Evolutionary conservation across 2,888 invertebrate species (phyloP).

Genomic region (Pseudoips prasinana): DNA sequence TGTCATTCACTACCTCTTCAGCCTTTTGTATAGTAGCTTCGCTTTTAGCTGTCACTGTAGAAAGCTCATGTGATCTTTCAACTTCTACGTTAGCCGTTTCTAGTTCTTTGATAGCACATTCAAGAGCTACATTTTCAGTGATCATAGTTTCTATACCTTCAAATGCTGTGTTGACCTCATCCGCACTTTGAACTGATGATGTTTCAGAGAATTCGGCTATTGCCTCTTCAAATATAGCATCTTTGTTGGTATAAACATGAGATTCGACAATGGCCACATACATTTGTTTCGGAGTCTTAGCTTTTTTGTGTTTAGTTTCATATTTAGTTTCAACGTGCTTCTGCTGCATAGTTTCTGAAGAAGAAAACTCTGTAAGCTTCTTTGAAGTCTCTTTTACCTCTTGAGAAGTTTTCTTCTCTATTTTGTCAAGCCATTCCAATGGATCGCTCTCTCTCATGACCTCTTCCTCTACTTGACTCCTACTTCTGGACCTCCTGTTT

Average conservation of each 20-base stretch:
- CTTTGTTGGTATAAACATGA: constrained; percentile 68
- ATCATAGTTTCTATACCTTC: constrained; percentile 31
- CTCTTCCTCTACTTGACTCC: constrained; percentile 54
- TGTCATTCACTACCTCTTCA: constrained; percentile 22
- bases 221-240: constrained; percentile 58
- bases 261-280: constrained; percentile 71
- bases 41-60: constrained; percentile 22
- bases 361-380: constrained; percentile 27
- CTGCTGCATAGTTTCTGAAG: constrained; percentile 26
- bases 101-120: constrained; percentile 28
- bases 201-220: constrained; percentile 47
- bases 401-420: constrained; percentile 36
- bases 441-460: constrained; percentile 48
- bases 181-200: constrained; percentile 42
- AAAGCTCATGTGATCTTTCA: constrained; percentile 29
- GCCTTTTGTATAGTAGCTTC: constrained; percentile 27
- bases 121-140: constrained; percentile 35
- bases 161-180: constrained; percentile 39
- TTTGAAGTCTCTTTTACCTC: constrained; percentile 31
- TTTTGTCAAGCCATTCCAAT: constrained; percentile 54
- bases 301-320: constrained; percentile 33
- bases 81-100: constrained; percentile 27
- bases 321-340: constrained; percentile 32
- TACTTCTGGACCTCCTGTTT: constrained; percentile 51
- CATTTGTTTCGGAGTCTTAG: constrained; percentile 47